These are phyloP conservation scores for Amia ocellicauda DNA, from an alignment of 2,113 vertebrate genomes.

Conservation along the genomic window DNA sequence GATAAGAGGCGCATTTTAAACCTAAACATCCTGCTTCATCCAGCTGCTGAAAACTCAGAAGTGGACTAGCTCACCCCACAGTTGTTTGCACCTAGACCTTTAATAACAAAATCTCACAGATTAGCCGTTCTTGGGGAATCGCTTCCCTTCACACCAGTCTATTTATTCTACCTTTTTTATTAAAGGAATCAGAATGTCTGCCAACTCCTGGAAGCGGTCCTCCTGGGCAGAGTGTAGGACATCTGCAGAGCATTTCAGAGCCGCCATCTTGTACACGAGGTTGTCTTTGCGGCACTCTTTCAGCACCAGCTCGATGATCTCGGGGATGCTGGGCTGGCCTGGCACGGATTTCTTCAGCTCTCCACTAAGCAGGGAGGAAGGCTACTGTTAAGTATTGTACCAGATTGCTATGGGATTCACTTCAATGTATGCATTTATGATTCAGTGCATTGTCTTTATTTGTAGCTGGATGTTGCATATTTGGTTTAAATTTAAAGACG, in stretches of 20 bases:
- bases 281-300: slow-evolving; percentile 91
- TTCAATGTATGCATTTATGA: neutral
- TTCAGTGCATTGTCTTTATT: neutral
- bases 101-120: no score
- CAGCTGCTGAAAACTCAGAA: no score
- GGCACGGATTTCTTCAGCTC: slow-evolving; percentile 76
- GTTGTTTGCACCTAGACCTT: no score
- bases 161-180: slow-evolving; percentile 81
- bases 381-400: no score
- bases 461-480: neutral
- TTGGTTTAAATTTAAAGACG: no score
- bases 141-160: no score
- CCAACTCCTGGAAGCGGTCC: slow-evolving; percentile 81
- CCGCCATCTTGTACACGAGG: slow-evolving; percentile 83
- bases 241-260: slow-evolving; percentile 74
- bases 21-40: no score
- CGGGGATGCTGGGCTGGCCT: slow-evolving; percentile 73
- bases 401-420: no score
- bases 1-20: no score
- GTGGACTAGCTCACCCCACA: no score
- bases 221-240: slow-evolving; percentile 81
- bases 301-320: slow-evolving; percentile 79
- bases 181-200: slow-evolving; percentile 82
- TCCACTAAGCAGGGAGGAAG: slow-evolving; percentile 37
- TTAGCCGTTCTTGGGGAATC: no score